A percentile compares a stretch with the other conserved stretches of the same genome.
These are phyloP conservation scores for Gasteruption jaculator DNA, from an alignment of 2,888 invertebrate genomes.

Conservation along the genomic window DNA sequence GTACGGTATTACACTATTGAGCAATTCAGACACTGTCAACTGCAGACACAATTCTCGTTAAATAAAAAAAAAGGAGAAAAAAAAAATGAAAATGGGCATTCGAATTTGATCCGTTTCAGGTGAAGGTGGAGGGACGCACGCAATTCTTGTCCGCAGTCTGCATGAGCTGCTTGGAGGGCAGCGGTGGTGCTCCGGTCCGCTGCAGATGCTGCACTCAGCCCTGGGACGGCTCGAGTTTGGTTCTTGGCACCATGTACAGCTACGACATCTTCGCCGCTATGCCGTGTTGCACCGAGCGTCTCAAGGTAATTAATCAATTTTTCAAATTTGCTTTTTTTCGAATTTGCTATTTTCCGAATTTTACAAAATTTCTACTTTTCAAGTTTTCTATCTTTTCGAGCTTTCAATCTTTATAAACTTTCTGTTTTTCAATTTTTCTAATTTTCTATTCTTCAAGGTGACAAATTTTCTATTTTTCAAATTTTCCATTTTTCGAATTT, in stretches of 20 bases:
- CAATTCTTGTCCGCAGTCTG: slow-evolving; percentile 92
- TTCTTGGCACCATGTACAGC: slow-evolving; percentile 96
- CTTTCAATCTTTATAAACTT: no score
- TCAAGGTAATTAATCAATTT: slow-evolving; percentile 63
- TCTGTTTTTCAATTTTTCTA: no score
- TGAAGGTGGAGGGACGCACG: slow-evolving; percentile 84
- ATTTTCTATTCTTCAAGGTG: no score
- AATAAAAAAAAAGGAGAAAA: background rate
- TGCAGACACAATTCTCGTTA: background rate
- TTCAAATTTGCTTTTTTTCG: no score
- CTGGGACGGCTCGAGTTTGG: slow-evolving; percentile 91
- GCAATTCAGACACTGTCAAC: slow-evolving; percentile 2
- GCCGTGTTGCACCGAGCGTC: slow-evolving; percentile 90
- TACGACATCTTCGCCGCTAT: slow-evolving; percentile 97
- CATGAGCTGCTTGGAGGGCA: slow-evolving; percentile 88
- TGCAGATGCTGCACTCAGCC: slow-evolving; percentile 82
- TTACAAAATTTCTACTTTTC: no score
- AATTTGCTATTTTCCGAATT: no score
- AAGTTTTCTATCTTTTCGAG: no score
- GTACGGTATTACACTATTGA: slow-evolving; percentile 53
- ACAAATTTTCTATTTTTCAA: no score
- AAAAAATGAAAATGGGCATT: background rate
- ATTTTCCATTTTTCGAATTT: no score
- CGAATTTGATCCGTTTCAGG: slow-evolving; percentile 56
- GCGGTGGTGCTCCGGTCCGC: slow-evolving; percentile 69